Percentiles rank a stretch among this genome's conserved stretches.
phyloP scores from a whole-genome alignment of 2,797 vertebrate genomes.

The Myoxocephalus aenaeus region DNA sequence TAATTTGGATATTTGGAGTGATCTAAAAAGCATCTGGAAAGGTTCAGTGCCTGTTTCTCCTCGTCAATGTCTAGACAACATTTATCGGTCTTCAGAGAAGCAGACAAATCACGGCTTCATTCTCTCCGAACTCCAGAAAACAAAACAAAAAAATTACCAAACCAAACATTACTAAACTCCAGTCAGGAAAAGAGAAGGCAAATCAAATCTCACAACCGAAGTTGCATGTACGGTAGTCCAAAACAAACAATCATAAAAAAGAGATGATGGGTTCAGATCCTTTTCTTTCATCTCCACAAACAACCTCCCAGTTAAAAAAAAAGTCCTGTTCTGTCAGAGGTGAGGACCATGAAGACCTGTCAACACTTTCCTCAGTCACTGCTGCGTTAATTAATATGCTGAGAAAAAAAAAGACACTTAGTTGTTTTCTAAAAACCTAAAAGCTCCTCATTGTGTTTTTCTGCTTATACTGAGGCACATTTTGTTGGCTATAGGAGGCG shows the following conservation, averaged over 20 bases:
- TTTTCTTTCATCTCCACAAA: slow-evolving; percentile 32
- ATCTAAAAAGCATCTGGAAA: slow-evolving; percentile 72
- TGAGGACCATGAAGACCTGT: slow-evolving; percentile 10
- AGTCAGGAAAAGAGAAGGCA: slow-evolving; percentile 13
- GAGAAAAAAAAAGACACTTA: not conserved
- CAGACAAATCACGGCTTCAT: slow-evolving; percentile 48
- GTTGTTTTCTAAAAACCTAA: not conserved
- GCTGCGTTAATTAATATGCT: slow-evolving; percentile 7
- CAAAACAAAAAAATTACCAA: slow-evolving; percentile 12
- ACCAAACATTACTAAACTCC: not conserved
- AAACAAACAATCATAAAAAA: slow-evolving; percentile 13
- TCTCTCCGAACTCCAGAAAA: slow-evolving; percentile 42
- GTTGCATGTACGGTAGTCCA: not conserved
- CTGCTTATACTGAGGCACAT: not conserved
- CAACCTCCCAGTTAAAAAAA: not conserved
- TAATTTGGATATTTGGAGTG: slow-evolving; percentile 42
- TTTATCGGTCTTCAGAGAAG: slow-evolving; percentile 40
- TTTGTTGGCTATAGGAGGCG: slow-evolving; percentile 24
- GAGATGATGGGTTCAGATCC: slow-evolving; percentile 33
- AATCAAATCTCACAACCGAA: slow-evolving; percentile 15
- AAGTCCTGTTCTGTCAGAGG: slow-evolving; percentile 24
- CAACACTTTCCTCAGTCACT: slow-evolving; percentile 20
- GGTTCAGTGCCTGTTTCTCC: slow-evolving; percentile 58
- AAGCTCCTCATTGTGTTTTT: not conserved
- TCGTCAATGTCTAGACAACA: slow-evolving; percentile 68